phyloP scores from a whole-genome alignment of 1,140 invertebrate species.

The Meloidogyne exigua region DNA sequence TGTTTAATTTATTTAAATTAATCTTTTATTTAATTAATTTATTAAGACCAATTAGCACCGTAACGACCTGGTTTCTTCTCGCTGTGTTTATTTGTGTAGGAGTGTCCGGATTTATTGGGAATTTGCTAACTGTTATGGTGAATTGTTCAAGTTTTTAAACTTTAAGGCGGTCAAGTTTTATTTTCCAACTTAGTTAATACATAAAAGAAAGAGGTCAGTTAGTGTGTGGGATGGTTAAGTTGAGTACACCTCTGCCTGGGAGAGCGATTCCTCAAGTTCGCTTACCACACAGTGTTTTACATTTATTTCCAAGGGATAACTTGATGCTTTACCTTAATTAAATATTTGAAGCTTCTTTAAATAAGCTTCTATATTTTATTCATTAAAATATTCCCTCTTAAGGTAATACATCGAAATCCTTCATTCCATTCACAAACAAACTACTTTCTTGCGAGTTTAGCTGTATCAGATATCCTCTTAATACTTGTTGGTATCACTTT shows the following conservation, averaged over 20 bases:
- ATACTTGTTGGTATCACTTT: constrained; percentile 71
- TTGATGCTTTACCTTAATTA: too few relatives aligned
- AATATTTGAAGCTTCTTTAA: too few relatives aligned
- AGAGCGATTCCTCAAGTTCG: too few relatives aligned
- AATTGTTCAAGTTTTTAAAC: not conserved
- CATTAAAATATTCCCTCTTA: too few relatives aligned
- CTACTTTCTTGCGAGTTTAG: constrained; percentile 86
- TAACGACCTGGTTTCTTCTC: constrained; percentile 47
- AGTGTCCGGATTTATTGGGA: constrained; percentile 80
- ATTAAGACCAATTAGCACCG: not conserved
- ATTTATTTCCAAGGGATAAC: too few relatives aligned
- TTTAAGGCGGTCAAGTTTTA: too few relatives aligned
- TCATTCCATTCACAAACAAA: constrained; percentile 86
- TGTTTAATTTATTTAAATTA: not conserved
- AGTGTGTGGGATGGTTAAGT: too few relatives aligned
- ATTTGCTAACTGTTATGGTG: constrained; percentile 81
- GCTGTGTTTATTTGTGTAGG: constrained; percentile 82
- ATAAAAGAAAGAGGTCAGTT: too few relatives aligned
- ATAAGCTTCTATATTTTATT: too few relatives aligned
- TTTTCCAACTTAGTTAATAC: too few relatives aligned
- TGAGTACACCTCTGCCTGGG: too few relatives aligned
- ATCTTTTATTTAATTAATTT: not conserved
- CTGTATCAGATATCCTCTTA: constrained; percentile 83
- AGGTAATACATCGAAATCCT: constrained; percentile 74
- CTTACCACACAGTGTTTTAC: too few relatives aligned